Percentiles rank a stretch among this genome's conserved stretches.
phyloP scores from a whole-genome alignment of 2,888 invertebrate species.

The Pollenia amentaria region DNA sequence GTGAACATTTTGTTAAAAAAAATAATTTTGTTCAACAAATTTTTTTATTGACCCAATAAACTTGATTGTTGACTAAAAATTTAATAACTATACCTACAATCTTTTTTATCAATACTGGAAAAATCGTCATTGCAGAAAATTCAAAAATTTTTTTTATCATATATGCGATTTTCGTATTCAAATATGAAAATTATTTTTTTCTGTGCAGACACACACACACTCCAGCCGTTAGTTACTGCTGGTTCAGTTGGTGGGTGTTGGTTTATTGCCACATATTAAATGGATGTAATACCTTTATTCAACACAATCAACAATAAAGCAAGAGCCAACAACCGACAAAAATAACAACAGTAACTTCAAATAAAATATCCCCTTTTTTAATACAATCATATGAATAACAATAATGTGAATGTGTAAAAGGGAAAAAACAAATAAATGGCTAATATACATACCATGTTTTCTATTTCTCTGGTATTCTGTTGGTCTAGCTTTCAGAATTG shows the following conservation, averaged over 20 bases:
- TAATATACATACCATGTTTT: constrained; percentile 24
- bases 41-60: no score
- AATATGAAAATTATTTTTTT: no score
- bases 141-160: no score
- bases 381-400: background rate
- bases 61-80: no score
- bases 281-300: constrained; percentile 30
- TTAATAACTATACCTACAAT: no score
- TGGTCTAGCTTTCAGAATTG: constrained; percentile 22
- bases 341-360: constrained; percentile 18
- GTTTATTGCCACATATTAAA: constrained; percentile 40
- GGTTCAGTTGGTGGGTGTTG: background rate
- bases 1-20: no score
- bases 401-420: background rate
- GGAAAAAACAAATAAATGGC: constrained; percentile 40
- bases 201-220: background rate
- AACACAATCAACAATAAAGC: constrained; percentile 20
- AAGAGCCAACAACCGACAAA: background rate
- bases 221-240: background rate
- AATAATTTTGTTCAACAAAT: no score
- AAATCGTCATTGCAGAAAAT: no score
- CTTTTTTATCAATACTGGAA: no score
- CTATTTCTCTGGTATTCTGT: background rate
- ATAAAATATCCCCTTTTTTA: background rate
- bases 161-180: no score